A percentile compares a stretch with the other conserved stretches of the same genome.
These are phyloP conservation scores for Alethe castanea DNA, from an alignment of 2,113 vertebrate genomes.

Conservation along the genomic window DNA sequence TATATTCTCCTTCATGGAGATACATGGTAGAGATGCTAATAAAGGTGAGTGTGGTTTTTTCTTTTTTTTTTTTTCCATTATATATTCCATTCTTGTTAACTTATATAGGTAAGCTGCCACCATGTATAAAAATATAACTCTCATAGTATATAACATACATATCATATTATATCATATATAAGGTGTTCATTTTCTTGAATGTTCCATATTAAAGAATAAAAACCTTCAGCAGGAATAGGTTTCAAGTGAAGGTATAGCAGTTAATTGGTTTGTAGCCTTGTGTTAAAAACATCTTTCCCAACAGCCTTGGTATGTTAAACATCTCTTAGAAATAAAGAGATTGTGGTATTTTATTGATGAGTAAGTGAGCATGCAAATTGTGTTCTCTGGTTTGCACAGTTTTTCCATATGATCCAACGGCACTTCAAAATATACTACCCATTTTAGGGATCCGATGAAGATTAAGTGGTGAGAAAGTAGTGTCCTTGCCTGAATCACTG, in stretches of 20 bases:
- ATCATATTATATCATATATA: neutral
- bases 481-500: neutral
- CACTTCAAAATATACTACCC: neutral
- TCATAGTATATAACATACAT: neutral
- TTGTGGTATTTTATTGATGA: neutral
- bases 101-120: neutral
- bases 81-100: neutral
- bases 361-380: fast-evolving
- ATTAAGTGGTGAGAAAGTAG: neutral
- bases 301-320: fast-evolving
- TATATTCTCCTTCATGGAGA: neutral
- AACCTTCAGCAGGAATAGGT: neutral
- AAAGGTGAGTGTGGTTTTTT: neutral
- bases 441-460: neutral
- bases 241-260: neutral
- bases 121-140: neutral
- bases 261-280: neutral
- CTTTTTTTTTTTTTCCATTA: neutral
- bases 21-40: neutral
- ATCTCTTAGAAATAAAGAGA: neutral
- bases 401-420: neutral
- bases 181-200: neutral
- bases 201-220: neutral
- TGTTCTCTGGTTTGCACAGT: neutral
- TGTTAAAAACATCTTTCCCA: neutral